Evolutionary conservation across 2,113 vertebrate genomes (phyloP).

Genomic region (Dipodomys merriami): DNA sequence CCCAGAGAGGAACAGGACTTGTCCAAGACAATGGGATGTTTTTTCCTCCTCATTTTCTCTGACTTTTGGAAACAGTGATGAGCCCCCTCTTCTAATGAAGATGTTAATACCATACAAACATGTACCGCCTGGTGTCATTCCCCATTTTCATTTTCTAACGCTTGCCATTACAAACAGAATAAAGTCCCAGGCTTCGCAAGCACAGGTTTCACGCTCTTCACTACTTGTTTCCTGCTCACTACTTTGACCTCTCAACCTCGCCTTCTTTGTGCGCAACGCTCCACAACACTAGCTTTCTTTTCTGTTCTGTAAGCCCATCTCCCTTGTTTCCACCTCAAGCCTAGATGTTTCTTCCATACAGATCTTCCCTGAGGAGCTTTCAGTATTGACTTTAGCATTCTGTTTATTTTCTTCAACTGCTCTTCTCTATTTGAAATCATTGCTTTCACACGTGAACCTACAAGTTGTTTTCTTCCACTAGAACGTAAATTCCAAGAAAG

Average conservation of each 20-base stretch:
- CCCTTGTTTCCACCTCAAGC: background rate
- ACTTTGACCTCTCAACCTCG: too few species aligned
- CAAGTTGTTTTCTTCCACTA: background rate
- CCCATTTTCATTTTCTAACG: background rate
- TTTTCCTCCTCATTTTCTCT: background rate
- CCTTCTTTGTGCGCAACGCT: background rate
- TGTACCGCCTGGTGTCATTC: accelerated
- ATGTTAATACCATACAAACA: background rate
- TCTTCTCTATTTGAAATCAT: background rate
- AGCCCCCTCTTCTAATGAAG: background rate
- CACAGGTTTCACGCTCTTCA: background rate
- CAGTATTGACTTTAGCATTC: background rate
- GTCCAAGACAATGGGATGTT: background rate
- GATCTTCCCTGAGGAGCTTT: background rate
- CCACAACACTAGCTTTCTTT: background rate
- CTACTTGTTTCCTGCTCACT: background rate
- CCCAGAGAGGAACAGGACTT: background rate
- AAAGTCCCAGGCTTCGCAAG: background rate
- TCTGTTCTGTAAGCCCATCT: background rate
- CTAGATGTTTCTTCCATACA: background rate
- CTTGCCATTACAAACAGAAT: background rate
- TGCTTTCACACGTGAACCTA: background rate
- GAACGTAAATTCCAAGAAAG: background rate
- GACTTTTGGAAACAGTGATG: background rate
- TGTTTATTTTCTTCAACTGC: background rate